A percentile compares a stretch with the other conserved stretches of the same genome.
Evolutionary conservation across 1,140 invertebrate species (phyloP).

Genomic region (Zaprionus vittiger): DNA sequence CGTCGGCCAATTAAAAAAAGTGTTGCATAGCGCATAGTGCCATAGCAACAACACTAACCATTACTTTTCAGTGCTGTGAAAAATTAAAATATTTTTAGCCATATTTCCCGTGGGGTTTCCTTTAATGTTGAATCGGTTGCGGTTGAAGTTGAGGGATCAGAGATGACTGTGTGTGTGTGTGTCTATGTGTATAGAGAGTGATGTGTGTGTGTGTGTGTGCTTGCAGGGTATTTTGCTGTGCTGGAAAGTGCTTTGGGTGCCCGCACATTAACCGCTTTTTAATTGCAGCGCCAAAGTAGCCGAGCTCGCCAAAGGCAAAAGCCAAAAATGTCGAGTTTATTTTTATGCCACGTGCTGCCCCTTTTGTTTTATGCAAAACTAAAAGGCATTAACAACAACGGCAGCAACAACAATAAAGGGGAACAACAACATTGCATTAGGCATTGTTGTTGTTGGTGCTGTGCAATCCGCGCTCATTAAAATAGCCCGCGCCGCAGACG

Average conservation of each 20-base stretch:
- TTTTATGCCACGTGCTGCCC: constrained; percentile 19
- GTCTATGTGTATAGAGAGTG: background rate
- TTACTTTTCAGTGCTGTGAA: constrained; percentile 15
- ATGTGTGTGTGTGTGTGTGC: background rate
- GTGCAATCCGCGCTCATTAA: constrained; percentile 37
- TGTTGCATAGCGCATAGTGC: constrained; percentile 51
- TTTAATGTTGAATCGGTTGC: background rate
- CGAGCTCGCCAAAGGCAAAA: background rate
- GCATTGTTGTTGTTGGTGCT: constrained; percentile 35
- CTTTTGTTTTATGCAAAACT: constrained; percentile 37
- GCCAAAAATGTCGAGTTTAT: constrained; percentile 11
- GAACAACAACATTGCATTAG: constrained; percentile 11
- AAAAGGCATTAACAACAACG: constrained; percentile 44
- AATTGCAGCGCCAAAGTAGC: constrained; percentile 44
- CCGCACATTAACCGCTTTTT: constrained; percentile 48
- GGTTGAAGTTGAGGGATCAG: background rate
- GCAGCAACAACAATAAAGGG: background rate
- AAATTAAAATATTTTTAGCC: constrained; percentile 26
- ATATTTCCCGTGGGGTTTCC: too few relatives aligned
- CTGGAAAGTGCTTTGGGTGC: constrained; percentile 1
- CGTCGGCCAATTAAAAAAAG: constrained; percentile 61
- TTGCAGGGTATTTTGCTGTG: background rate
- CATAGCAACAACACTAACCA: background rate
- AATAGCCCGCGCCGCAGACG: constrained; percentile 25
- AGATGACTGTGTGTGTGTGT: background rate